Evolutionary conservation across 1,140 invertebrate species (phyloP), one percentile per base, ranked within the genome.

Genomic region (Hormaphis cornu): DNA sequence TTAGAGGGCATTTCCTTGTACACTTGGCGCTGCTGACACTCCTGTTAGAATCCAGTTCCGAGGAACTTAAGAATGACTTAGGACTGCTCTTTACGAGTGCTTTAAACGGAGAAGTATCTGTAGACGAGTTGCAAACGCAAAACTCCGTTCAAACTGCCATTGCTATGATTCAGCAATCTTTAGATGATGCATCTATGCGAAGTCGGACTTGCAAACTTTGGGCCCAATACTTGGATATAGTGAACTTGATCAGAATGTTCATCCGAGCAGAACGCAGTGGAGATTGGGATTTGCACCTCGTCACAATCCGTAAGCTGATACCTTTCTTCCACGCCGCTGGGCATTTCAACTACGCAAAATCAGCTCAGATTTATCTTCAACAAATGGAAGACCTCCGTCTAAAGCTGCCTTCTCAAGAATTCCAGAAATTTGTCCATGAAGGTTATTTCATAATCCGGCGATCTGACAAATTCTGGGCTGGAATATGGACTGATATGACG

Each of bases 151-250:
- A 72, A 12, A 80, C 78, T 42, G 75, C 78, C n/a, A n/a, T n/a
- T n/a, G n/a, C n/a, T n/a, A n/a, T n/a, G n/a, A n/a, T n/a, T n/a
- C n/a, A n/a, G n/a, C n/a, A n/a, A n/a, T n/a, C n/a, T n/a, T n/a
- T n/a, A n/a, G n/a, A n/a, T n/a, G n/a, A n/a, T n/a, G n/a, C n/a
- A n/a, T n/a, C n/a, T n/a, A n/a, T n/a, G n/a, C n/a, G n/a, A n/a
- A n/a, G n/a, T n/a, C n/a, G n/a, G n/a, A n/a, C n/a, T n/a, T n/a
- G n/a, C 71, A 69, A 77, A 56, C 72, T 80, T 28, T 80, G 78
- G 79, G 56, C 77, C 22, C 78, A 80, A 74, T 80, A 80, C 70
- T 77, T 81, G 66, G 50, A 78, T 61, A 77, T 78, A 76, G 70
- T 78, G 30, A 70, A 74, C 58, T 72, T 80, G 71, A 69, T 77